phyloP scores from a whole-genome alignment of 2,888 invertebrate species.

The Sphaerophoria rueppellii region DNA sequence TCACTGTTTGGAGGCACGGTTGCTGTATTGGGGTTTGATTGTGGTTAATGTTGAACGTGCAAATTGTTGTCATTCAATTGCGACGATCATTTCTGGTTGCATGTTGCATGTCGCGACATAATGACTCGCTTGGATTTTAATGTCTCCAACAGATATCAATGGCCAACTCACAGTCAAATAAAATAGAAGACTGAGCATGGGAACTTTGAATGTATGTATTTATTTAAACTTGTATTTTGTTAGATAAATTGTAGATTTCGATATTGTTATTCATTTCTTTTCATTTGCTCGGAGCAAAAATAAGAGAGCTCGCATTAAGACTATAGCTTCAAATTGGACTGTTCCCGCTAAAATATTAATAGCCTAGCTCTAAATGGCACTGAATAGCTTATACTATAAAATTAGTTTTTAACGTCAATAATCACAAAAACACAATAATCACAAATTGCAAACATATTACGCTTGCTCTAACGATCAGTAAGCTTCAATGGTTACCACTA shows the following conservation, averaged over 20 bases:
- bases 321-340: too few relatives aligned
- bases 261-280: too few relatives aligned
- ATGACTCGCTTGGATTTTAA: slow-evolving; percentile 28
- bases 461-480: slow-evolving; percentile 33
- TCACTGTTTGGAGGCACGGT: background rate
- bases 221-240: too few relatives aligned
- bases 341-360: too few relatives aligned
- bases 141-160: background rate
- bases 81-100: slow-evolving; percentile 46
- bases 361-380: too few relatives aligned
- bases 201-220: too few relatives aligned
- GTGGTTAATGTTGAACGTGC: slow-evolving; percentile 63
- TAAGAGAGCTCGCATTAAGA: too few relatives aligned
- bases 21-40: slow-evolving; percentile 13
- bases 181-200: too few relatives aligned
- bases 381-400: too few relatives aligned
- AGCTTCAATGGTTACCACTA: slow-evolving; percentile 39
- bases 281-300: too few relatives aligned
- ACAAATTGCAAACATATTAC: slow-evolving; percentile 10
- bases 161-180: too few relatives aligned
- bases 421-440: slow-evolving; percentile 32
- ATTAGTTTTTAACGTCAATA: background rate
- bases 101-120: slow-evolving; percentile 42
- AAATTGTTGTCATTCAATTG: slow-evolving; percentile 67
- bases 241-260: too few relatives aligned